Conservation (phyloP, 92 coral and sea anemone species). For the Muricea muricata region DNA sequence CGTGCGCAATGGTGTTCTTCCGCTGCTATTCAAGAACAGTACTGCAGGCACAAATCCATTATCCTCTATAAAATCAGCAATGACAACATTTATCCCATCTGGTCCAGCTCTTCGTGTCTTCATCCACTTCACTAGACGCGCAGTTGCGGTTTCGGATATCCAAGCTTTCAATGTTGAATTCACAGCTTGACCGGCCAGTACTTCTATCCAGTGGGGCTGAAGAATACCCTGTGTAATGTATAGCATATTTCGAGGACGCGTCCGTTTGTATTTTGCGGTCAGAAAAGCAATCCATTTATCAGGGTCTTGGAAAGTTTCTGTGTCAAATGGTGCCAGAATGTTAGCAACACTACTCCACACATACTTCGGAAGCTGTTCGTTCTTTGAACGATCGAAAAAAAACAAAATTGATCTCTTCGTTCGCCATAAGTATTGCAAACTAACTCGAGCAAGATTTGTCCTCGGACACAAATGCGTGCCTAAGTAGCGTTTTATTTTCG, state of each 20-base stretch:
- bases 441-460: not conserved
- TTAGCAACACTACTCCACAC: not conserved
- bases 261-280: not conserved
- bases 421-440: conserved; percentile 1
- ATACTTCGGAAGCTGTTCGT: not conserved
- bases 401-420: not conserved
- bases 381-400: not conserved
- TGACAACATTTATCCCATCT: conserved; percentile 10
- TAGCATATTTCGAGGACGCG: conserved; percentile 3
- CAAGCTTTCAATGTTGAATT: conserved; percentile 31
- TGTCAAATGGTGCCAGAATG: conserved; percentile 9
- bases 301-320: conserved; percentile 6
- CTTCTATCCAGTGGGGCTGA: conserved; percentile 11
- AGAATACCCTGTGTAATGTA: conserved; percentile 21
- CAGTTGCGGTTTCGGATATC: conserved; percentile 19
- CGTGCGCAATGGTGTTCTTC: not conserved
- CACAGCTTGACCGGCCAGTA: conserved; percentile 11
- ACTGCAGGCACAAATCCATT: conserved; percentile 11
- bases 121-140: conserved; percentile 14
- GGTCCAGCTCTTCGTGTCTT: conserved; percentile 9
- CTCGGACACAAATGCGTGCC: conserved; percentile 25
- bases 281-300: conserved; percentile 20
- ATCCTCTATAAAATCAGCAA: conserved; percentile 13
- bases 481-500: not conserved
- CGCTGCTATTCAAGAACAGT: conserved; percentile 1